These are phyloP conservation scores for Galeruca laticollis DNA, from an alignment of 2,888 invertebrate genomes.

Conservation along the genomic window DNA sequence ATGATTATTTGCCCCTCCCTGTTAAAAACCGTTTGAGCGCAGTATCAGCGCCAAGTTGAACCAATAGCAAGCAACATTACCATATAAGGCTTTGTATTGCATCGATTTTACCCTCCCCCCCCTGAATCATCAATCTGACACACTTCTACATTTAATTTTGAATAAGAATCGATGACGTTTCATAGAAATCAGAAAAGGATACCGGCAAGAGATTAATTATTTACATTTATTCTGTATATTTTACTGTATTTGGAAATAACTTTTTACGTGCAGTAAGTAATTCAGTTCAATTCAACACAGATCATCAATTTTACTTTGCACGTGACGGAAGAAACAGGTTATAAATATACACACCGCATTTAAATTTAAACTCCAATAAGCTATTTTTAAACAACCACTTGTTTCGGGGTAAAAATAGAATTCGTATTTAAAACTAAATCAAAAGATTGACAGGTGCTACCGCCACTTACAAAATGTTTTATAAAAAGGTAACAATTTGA, in stretches of 20 bases:
- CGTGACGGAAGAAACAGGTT: slow-evolving; percentile 38
- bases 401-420: slow-evolving; percentile 51
- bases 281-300: slow-evolving; percentile 18
- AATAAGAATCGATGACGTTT: slow-evolving; percentile 48
- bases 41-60: slow-evolving; percentile 53
- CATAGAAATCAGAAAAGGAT: slow-evolving; percentile 43
- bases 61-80: slow-evolving; percentile 81
- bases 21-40: slow-evolving; percentile 63
- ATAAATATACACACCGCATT: slow-evolving; percentile 33
- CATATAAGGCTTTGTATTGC: slow-evolving; percentile 83
- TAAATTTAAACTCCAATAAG: slow-evolving; percentile 19
- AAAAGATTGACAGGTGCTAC: slow-evolving; percentile 51
- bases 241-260: slow-evolving; percentile 27
- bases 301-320: slow-evolving; percentile 26
- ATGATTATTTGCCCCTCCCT: slow-evolving; percentile 71
- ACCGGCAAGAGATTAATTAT: slow-evolving; percentile 27
- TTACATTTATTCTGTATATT: slow-evolving; percentile 12
- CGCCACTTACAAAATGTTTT: slow-evolving; percentile 41
- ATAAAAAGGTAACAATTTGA: slow-evolving; percentile 20
- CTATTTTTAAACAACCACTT: slow-evolving; percentile 54
- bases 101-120: slow-evolving; percentile 67
- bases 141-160: slow-evolving; percentile 53
- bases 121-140: slow-evolving; percentile 53
- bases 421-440: slow-evolving; percentile 25
- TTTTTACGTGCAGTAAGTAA: slow-evolving; percentile 3